Base-by-base conservation (phyloP, 2,113 vertebrate species). In the Poecilia latipinna region DNA sequence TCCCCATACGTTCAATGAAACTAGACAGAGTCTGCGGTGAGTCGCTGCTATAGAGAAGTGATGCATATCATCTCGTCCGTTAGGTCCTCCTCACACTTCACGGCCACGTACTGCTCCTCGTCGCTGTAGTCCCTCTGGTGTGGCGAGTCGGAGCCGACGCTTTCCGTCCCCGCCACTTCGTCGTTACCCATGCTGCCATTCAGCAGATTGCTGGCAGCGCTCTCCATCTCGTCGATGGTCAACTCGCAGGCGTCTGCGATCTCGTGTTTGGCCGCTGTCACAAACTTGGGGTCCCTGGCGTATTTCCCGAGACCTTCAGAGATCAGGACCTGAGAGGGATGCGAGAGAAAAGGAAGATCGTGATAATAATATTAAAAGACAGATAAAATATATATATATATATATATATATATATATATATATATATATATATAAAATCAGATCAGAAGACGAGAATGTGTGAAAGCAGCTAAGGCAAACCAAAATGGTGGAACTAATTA, bases 161-260 rank as follows among this genome's bases (percentile, higher is more conserved):
- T 73, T 26, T 35, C 84, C 0, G 60, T 48, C 29, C 15, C 75
- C 13, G 60, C 62, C 0, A 11, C 70, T 66, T n/a, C 75, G 39
- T 83, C 65, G 29, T 87, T 88, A 10, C 79, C 82, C 85, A 96
- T 78, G 1, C 91, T 95, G 48, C 97, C 96, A 0, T 97, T 98
- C 74, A 99, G 95, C 90, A 99, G 94, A 71, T 95, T 96, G 81
- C 96, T 98, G 65, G 98, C 98, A 0, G 98, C 98, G 3, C 98
- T 99, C 92, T 99, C 98, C 98, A 99, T 99, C 92, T 99, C 98
- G 0, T 99, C 97, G 1, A 98, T 97, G 61, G 97, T 99, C 93
- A 99, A 94, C 90, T 98, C 95, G 72, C 97, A 99, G 24, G 98
- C 98, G 22, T 99, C 97, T 0, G 98, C 98, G 1, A 99, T 98